A percentile compares a stretch with the other conserved stretches of the same genome.
Evolutionary conservation across 2,113 vertebrate species (phyloP).

Genomic region (Phyllostomus hastatus): DNA sequence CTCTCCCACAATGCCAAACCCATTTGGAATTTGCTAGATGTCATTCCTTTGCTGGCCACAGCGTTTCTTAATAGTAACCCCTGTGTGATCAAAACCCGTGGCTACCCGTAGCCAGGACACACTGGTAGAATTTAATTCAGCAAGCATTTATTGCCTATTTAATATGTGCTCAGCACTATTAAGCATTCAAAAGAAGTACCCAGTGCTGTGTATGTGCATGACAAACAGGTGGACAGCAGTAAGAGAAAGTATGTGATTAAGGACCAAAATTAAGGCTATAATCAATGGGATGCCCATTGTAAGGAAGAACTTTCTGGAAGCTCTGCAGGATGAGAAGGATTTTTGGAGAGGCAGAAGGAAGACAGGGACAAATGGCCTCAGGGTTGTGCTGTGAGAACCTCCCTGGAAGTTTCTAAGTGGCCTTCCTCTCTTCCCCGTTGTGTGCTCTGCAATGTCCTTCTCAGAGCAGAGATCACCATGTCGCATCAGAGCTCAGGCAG

Average conservation of each 20-base stretch:
- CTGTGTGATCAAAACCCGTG: background rate
- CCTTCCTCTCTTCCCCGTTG: background rate
- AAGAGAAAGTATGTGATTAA: background rate
- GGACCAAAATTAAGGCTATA: background rate
- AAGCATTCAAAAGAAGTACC: background rate
- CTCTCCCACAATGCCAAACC: background rate
- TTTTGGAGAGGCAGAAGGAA: background rate
- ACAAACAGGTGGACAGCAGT: background rate
- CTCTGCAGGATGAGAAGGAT: slow-evolving; percentile 17
- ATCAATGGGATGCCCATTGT: background rate
- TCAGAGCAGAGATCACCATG: background rate
- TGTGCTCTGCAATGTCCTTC: slow-evolving; percentile 53
- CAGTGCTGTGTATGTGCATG: background rate
- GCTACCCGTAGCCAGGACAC: background rate
- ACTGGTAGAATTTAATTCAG: background rate
- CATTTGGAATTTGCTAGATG: slow-evolving; percentile 60
- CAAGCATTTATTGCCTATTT: background rate
- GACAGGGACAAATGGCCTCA: slow-evolving; percentile 8
- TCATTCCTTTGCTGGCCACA: background rate
- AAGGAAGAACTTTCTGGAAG: slow-evolving; percentile 46
- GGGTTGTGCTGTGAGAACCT: slow-evolving; percentile 44
- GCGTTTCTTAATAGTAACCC: slow-evolving; percentile 4
- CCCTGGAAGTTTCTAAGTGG: slow-evolving; percentile 68
- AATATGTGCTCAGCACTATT: background rate
- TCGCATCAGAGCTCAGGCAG: slow-evolving; percentile 28